Evolutionary conservation across 1,140 invertebrate species (phyloP).

Genomic region (Druon quercuslanigerum): DNA sequence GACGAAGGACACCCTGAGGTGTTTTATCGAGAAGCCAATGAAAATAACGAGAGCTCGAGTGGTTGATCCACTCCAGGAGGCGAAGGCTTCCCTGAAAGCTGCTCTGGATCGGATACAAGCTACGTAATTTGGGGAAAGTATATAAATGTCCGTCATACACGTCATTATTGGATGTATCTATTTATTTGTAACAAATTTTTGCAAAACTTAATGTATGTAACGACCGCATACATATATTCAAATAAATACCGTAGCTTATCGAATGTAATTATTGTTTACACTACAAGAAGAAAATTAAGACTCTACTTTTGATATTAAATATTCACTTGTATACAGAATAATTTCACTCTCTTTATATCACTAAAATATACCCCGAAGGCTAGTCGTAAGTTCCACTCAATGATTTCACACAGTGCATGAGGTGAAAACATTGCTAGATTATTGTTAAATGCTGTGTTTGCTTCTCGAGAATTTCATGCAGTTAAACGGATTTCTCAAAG

Average conservation of each 20-base stretch:
- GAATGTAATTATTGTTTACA: not conserved
- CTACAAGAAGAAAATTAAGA: not conserved
- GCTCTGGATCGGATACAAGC: constrained; percentile 53
- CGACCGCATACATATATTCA: constrained; percentile 32
- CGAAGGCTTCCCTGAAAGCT: constrained; percentile 65
- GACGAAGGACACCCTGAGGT: constrained; percentile 76
- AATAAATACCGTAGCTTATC: constrained; percentile 33
- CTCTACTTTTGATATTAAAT: constrained; percentile 3
- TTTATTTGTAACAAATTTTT: constrained; percentile 48
- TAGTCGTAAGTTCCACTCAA: no score
- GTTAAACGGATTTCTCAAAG: no score
- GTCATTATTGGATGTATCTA: constrained; percentile 45
- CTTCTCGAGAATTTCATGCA: no score
- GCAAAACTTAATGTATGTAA: constrained; percentile 37
- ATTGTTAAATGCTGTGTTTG: no score
- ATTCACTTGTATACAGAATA: constrained; percentile 27
- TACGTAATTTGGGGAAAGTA: constrained; percentile 51
- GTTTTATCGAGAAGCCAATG: constrained; percentile 77
- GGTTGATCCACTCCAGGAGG: constrained; percentile 65
- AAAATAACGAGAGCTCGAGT: constrained; percentile 56
- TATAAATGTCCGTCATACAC: constrained; percentile 34
- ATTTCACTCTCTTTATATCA: not conserved
- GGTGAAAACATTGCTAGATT: no score
- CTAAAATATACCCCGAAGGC: no score
- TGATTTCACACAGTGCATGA: no score